Evolutionary conservation across 2,888 invertebrate genomes (phyloP).

Genomic region (Pelosia muscerda): DNA sequence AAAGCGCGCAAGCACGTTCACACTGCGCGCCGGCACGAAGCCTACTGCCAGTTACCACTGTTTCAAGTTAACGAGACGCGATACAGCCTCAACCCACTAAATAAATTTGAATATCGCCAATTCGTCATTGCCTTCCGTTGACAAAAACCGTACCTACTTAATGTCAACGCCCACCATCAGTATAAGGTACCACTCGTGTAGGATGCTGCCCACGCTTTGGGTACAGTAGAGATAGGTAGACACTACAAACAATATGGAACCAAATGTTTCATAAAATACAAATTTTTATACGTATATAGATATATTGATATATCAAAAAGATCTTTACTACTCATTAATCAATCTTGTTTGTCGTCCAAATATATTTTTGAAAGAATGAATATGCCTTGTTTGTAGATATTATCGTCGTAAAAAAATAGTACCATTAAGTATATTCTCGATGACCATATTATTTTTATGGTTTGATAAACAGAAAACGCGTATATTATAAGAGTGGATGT

Average conservation of each 20-base stretch:
- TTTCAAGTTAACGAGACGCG: conserved; percentile 57
- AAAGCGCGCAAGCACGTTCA: conserved; percentile 68
- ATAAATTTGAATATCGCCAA: conserved; percentile 77
- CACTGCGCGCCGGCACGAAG: conserved; percentile 70
- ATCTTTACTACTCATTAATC: conserved; percentile 26
- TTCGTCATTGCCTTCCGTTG: conserved; percentile 79
- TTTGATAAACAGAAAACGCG: conserved; percentile 3
- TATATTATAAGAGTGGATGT: background rate
- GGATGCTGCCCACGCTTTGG: conserved; percentile 70
- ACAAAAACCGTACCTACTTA: conserved; percentile 79
- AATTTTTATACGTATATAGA: conserved; percentile 25
- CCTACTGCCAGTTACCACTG: conserved; percentile 66
- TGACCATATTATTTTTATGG: background rate
- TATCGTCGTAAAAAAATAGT: background rate
- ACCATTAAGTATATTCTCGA: background rate
- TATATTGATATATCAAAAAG: conserved; percentile 17
- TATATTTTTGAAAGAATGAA: conserved; percentile 12
- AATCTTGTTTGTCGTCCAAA: conserved; percentile 13
- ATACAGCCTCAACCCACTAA: conserved; percentile 70
- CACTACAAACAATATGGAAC: conserved; percentile 58
- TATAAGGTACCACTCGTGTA: conserved; percentile 68
- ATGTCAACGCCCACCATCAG: conserved; percentile 78
- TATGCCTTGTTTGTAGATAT: background rate
- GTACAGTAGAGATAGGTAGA: conserved; percentile 41
- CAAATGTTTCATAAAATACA: conserved; percentile 34